These are phyloP conservation scores for Acronicta leporina DNA, from an alignment of 2,888 invertebrate genomes.

Conservation along the genomic window DNA sequence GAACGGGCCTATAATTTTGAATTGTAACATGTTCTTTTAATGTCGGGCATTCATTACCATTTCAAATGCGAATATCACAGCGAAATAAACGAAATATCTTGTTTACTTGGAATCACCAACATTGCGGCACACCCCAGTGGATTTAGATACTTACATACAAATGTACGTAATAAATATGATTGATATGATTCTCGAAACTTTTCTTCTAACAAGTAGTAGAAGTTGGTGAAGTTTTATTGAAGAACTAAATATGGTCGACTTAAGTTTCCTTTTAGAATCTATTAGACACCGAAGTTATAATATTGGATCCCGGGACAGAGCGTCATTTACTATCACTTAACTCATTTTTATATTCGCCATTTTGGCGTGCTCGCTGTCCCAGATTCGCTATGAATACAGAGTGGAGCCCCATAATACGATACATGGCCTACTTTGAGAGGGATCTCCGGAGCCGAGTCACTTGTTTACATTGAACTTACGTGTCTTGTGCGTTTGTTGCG, in stretches of 20 bases:
- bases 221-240: constrained; percentile 64
- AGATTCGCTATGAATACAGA: constrained; percentile 82
- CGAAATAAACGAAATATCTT: constrained; percentile 29
- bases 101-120: constrained; percentile 34
- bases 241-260: constrained; percentile 63
- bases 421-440: constrained; percentile 76
- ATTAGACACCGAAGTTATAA: constrained; percentile 77
- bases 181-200: constrained; percentile 46
- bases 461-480: constrained; percentile 68
- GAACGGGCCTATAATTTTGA: constrained; percentile 34
- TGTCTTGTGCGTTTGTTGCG: constrained; percentile 34
- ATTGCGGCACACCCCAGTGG: constrained; percentile 28
- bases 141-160: constrained; percentile 20
- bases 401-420: constrained; percentile 75
- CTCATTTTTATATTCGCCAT: constrained; percentile 84
- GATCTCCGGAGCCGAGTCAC: constrained; percentile 65
- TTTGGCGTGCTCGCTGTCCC: constrained; percentile 80
- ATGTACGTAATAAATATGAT: constrained; percentile 52
- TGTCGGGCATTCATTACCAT: constrained; percentile 35
- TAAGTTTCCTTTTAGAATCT: constrained; percentile 74
- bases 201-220: constrained; percentile 43
- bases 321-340: constrained; percentile 84
- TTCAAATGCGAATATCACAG: constrained; percentile 34
- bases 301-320: constrained; percentile 68
- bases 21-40: constrained; percentile 45